Conservation (phyloP, 2,888 invertebrate species). For the Arenicola marina region DNA sequence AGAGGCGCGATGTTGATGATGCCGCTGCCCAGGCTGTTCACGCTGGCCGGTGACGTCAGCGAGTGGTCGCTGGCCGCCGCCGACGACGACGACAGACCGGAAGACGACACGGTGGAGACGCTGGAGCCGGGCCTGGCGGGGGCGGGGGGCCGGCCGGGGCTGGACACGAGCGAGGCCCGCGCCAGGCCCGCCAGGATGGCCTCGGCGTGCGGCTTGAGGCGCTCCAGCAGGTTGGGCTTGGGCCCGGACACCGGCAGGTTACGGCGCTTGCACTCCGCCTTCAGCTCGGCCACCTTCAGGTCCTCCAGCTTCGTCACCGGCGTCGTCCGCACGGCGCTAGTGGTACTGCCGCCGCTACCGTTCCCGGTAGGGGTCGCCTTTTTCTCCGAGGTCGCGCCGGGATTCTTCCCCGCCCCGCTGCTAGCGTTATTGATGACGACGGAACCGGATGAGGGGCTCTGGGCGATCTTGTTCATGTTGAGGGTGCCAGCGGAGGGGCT, state of each 20-base stretch:
- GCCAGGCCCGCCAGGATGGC: constrained; percentile 34
- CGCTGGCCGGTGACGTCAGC: constrained; percentile 9
- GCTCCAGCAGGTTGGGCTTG: constrained; percentile 91
- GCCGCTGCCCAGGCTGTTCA: constrained; percentile 8
- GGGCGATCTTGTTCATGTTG: background rate
- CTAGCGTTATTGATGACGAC: background rate
- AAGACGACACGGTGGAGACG: background rate
- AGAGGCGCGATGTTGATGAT: constrained; percentile 5
- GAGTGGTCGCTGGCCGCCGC: background rate
- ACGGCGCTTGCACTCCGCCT: constrained; percentile 89
- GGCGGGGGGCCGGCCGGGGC: too few species aligned
- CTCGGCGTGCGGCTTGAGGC: constrained; percentile 71
- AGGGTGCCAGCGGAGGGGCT: background rate
- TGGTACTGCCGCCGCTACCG: background rate
- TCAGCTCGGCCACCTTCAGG: constrained; percentile 94
- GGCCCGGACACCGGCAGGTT: constrained; percentile 94
- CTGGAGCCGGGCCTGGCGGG: background rate
- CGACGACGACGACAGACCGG: background rate
- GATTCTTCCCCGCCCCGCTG: background rate
- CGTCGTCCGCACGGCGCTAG: background rate
- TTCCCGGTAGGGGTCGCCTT: background rate
- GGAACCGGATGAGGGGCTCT: background rate
- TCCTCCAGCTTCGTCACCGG: constrained; percentile 75
- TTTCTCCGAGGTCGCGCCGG: background rate
- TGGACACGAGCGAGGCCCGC: background rate